Evolutionary conservation across 1,140 invertebrate genomes (phyloP).

Genomic region (Aphelenchoides fujianensis): DNA sequence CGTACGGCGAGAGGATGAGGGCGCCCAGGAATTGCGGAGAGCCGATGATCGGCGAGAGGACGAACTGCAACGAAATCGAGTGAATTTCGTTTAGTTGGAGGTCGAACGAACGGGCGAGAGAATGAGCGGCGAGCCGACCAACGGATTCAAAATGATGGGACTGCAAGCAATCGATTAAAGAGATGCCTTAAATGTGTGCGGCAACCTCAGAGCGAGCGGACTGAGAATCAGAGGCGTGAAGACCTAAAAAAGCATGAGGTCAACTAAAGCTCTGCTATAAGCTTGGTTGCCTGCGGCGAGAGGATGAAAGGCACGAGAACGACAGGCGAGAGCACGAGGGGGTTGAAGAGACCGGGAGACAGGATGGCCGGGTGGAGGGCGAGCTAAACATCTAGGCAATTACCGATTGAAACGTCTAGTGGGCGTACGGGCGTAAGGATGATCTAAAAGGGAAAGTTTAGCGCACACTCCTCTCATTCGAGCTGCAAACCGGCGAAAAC

Average conservation of each 20-base stretch:
- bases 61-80: neutral
- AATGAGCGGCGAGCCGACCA: constrained; percentile 30
- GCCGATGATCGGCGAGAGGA: neutral
- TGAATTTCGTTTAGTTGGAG: constrained; percentile 24
- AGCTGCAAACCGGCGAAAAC: constrained; percentile 28
- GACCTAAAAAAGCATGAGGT: neutral
- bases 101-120: constrained; percentile 37
- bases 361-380: constrained; percentile 4
- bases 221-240: constrained; percentile 7
- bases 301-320: constrained; percentile 44
- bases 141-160: constrained; percentile 29
- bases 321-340: constrained; percentile 32
- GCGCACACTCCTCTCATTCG: no score
- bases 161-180: neutral
- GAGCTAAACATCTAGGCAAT: neutral
- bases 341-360: constrained; percentile 29
- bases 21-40: neutral
- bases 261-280: neutral
- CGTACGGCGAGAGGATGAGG: neutral
- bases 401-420: neutral
- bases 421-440: constrained; percentile 1
- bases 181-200: neutral
- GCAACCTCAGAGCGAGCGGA: constrained; percentile 28
- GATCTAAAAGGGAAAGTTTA: neutral
- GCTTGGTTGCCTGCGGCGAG: constrained; percentile 33